phyloP scores from a whole-genome alignment of 2,888 invertebrate genomes.

The Cosmia pyralina region DNA sequence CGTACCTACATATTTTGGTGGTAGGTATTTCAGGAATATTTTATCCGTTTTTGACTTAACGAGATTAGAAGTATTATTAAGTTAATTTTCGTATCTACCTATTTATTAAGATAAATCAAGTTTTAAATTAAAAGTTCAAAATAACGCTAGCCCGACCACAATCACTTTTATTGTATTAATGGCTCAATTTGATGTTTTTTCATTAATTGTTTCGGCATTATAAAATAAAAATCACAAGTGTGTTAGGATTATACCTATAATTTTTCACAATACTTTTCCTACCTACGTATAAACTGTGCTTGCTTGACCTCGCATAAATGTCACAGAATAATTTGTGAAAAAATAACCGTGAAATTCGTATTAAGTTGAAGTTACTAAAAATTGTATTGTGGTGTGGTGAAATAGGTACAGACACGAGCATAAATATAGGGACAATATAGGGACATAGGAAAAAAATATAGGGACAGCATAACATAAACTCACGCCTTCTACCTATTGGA shows the following conservation, averaged over 20 bases:
- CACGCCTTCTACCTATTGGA: too few relatives aligned
- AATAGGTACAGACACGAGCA: not conserved
- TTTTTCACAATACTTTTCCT: slow-evolving; percentile 13
- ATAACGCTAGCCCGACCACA: slow-evolving; percentile 12
- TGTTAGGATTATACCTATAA: slow-evolving; percentile 10
- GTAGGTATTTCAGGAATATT: not conserved
- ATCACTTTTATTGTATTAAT: slow-evolving; percentile 18
- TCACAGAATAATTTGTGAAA: slow-evolving; percentile 19
- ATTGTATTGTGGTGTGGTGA: not conserved
- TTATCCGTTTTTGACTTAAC: not conserved
- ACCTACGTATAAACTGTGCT: too few relatives aligned
- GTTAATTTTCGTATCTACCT: too few relatives aligned
- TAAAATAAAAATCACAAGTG: slow-evolving; percentile 6
- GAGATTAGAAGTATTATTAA: not conserved
- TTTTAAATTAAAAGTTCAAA: not conserved
- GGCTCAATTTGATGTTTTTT: slow-evolving; percentile 1
- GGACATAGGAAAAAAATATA: too few relatives aligned
- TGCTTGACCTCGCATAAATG: slow-evolving; percentile 7
- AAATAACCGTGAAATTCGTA: slow-evolving; percentile 12
- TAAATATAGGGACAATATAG: too few relatives aligned
- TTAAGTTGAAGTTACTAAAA: not conserved
- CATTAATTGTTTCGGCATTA: slow-evolving; percentile 1
- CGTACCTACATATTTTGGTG: too few relatives aligned
- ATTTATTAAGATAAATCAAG: not conserved
- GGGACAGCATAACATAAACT: too few relatives aligned